A percentile compares a stretch with the other conserved stretches of the same genome.
Evolutionary conservation across 2,888 invertebrate genomes (phyloP).

Genomic region (Eupithecia exiguata): DNA sequence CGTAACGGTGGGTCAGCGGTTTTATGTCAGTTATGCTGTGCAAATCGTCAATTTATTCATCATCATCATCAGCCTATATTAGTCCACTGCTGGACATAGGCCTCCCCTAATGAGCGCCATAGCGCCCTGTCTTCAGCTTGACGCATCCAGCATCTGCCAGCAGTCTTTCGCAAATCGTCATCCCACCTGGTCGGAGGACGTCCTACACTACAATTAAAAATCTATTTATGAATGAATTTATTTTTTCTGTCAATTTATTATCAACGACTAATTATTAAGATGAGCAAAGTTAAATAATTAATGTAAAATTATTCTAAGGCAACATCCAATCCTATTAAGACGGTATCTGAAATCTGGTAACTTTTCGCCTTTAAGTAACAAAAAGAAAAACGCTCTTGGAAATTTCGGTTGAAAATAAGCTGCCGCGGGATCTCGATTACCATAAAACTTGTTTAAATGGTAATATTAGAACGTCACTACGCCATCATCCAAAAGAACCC

Average conservation of each 20-base stretch:
- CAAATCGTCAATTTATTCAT: too few relatives aligned
- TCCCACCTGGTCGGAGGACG: too few relatives aligned
- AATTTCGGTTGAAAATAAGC: constrained; percentile 78
- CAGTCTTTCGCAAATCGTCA: too few relatives aligned
- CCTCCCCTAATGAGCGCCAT: too few relatives aligned
- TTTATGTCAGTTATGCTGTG: too few relatives aligned
- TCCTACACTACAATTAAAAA: too few relatives aligned
- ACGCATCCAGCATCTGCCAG: too few relatives aligned
- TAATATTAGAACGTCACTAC: constrained; percentile 82
- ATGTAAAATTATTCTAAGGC: constrained; percentile 70
- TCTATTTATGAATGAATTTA: too few relatives aligned
- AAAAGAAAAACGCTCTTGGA: constrained; percentile 73
- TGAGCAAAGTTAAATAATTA: constrained; percentile 68
- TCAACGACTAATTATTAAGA: constrained; percentile 54
- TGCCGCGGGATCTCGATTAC: constrained; percentile 73
- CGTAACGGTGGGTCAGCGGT: too few relatives aligned
- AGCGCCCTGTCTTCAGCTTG: too few relatives aligned
- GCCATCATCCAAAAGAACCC: constrained; percentile 64
- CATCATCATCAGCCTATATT: too few relatives aligned
- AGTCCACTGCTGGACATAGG: too few relatives aligned
- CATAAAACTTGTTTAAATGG: constrained; percentile 84
- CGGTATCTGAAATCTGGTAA: constrained; percentile 74
- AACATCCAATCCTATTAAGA: constrained; percentile 76
- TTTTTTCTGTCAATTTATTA: constrained; percentile 38
- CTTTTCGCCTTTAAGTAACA: constrained; percentile 73